phyloP scores from a whole-genome alignment of 2,113 vertebrate species.

The Perognathus longimembris region DNA sequence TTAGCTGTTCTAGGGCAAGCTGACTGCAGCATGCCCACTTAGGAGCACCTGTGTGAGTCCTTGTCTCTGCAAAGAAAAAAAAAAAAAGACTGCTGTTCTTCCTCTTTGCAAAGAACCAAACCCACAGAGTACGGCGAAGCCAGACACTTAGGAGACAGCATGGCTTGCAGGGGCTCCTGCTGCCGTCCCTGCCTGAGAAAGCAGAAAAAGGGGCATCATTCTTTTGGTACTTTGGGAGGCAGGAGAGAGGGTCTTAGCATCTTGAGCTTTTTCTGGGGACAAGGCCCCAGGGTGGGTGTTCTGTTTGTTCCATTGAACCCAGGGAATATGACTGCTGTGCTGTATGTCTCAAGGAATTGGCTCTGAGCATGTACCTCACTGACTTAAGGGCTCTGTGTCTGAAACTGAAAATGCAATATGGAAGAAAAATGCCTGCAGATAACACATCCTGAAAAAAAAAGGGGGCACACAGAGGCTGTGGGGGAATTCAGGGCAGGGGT shows the following conservation, averaged over 20 bases:
- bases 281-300: neutral
- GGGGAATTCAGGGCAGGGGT: neutral
- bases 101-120: neutral
- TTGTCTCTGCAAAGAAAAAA: neutral
- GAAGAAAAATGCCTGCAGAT: neutral
- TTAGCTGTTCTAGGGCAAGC: slow-evolving; percentile 55
- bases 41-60: neutral
- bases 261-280: neutral
- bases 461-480: neutral
- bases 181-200: neutral
- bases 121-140: fast-evolving
- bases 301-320: neutral
- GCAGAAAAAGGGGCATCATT: neutral
- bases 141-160: neutral
- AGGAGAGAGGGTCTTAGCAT: neutral
- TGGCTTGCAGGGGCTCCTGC: neutral
- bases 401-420: neutral
- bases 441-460: neutral
- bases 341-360: neutral
- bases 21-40: neutral
- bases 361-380: neutral
- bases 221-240: neutral
- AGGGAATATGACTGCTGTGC: neutral
- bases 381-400: neutral
- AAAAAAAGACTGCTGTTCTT: too few relatives aligned